A percentile compares a stretch with the other conserved stretches of the same genome.
Evolutionary conservation across 2,888 invertebrate species (phyloP).

Genomic region (Ypsolopha sequella): DNA sequence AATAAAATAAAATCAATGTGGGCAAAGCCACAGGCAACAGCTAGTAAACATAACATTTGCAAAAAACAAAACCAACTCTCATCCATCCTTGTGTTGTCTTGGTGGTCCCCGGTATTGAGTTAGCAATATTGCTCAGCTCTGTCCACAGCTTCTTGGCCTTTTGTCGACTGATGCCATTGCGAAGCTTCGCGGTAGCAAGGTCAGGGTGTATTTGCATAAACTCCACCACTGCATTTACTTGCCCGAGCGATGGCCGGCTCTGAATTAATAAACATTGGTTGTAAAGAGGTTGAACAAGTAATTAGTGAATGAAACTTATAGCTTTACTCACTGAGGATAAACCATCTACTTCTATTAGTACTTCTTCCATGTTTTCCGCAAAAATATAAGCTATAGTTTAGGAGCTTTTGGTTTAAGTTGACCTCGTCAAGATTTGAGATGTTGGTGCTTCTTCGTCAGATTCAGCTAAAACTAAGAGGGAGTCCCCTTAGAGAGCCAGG

Average conservation of each 20-base stretch:
- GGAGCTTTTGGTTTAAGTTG: too few species aligned
- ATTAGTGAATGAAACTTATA: too few species aligned
- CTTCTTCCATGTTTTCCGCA: not conserved
- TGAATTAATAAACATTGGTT: not conserved
- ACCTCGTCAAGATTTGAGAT: too few species aligned
- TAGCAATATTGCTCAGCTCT: conserved; percentile 34
- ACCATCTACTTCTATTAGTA: conserved; percentile 3
- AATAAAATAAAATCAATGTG: too few species aligned
- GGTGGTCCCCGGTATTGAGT: conserved; percentile 37
- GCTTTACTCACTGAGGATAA: not conserved
- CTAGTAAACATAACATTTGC: too few species aligned
- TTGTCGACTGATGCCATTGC: conserved; percentile 31
- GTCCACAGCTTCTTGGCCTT: conserved; percentile 44
- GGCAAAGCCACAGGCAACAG: too few species aligned
- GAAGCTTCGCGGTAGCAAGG: conserved; percentile 34
- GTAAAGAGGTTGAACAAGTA: not conserved
- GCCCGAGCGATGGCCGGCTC: conserved; percentile 31
- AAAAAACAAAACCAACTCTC: conserved; percentile 26
- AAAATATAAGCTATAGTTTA: too few species aligned
- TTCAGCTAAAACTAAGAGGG: too few species aligned
- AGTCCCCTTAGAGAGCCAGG: too few species aligned
- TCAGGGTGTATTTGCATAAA: conserved; percentile 50
- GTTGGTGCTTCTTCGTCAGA: too few species aligned
- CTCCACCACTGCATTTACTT: conserved; percentile 39
- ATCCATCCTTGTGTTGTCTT: conserved; percentile 53